Conservation (phyloP, 2,797 vertebrate genomes). For the Microctenopoma steveboyesi region DNA sequence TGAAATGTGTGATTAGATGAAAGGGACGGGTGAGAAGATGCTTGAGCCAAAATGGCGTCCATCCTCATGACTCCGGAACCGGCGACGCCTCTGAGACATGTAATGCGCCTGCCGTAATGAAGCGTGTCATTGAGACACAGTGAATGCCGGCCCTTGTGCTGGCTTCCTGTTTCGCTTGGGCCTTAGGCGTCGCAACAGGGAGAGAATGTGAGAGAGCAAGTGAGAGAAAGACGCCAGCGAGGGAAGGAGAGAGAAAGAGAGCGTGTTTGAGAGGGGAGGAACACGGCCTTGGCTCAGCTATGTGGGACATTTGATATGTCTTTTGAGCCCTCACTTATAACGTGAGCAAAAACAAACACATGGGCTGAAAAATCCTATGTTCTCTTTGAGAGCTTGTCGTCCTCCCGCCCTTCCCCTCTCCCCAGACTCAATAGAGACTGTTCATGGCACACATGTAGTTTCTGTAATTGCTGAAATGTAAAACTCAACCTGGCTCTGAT, state of each 20-base stretch:
- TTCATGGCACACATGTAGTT: slow-evolving; percentile 80
- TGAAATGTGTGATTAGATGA: slow-evolving; percentile 68
- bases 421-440: slow-evolving; percentile 82
- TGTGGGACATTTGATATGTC: slow-evolving; percentile 84
- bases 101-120: slow-evolving; percentile 76
- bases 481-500: slow-evolving; percentile 77
- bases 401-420: slow-evolving; percentile 63
- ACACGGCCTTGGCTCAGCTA: slow-evolving; percentile 82
- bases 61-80: slow-evolving; percentile 75
- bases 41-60: slow-evolving; percentile 79
- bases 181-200: slow-evolving; percentile 78
- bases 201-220: slow-evolving; percentile 77
- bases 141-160: slow-evolving; percentile 83
- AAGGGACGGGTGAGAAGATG: slow-evolving; percentile 60
- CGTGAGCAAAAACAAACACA: slow-evolving; percentile 86
- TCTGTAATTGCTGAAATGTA: slow-evolving; percentile 84
- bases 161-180: slow-evolving; percentile 82
- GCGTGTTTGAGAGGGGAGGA: slow-evolving; percentile 78
- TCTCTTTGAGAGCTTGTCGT: slow-evolving; percentile 70
- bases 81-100: slow-evolving; percentile 77
- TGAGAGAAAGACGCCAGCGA: slow-evolving; percentile 71
- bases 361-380: slow-evolving; percentile 80
- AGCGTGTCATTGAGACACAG: slow-evolving; percentile 84
- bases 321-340: slow-evolving; percentile 85
- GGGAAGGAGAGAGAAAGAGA: slow-evolving; percentile 71